Base-by-base conservation (phyloP, 2,113 vertebrate genomes). In the Gambusia holbrooki region DNA sequence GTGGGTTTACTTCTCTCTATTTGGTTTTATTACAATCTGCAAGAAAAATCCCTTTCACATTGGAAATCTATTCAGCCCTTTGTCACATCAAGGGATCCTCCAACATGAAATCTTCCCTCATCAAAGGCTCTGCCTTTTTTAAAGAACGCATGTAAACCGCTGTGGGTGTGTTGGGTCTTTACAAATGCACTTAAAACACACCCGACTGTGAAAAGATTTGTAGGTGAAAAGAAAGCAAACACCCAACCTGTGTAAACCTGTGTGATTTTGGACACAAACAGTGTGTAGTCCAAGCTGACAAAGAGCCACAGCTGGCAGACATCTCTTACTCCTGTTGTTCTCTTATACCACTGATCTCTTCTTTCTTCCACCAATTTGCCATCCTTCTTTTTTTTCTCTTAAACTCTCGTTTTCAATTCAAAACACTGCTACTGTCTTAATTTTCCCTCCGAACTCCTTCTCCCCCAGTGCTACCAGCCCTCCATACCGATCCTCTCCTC, bases 281-380 rank as follows among this genome's bases (percentile, higher is more conserved):
- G 73, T 73, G 81, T 85, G 69, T 77, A 87, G 84, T 87, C 77
- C 80, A 83, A 74, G 86, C 69, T 76, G 87, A 85, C 28, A 62
- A 51, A 76, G 35, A 74, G 71, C 74, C 7, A 64, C 66, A 74
- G 79, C 82, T 77, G 32, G 78, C 70, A 80, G 40, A 61, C 58
- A 19, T 71, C 73, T 86, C 17, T 60, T 77, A 72, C 71, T 48
- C 51, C 45, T 78, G 77, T 68, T 62, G 63, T 58, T 48, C 45
- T 84, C 68, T 73, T 29, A 28, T 68, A 63, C 74, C 29, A 51
- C 48, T 74, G 22, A 78, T 58, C 66, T 79, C 28, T 30, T 79
- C 60, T 71, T 45, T 66, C 11, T 69, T 33, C 19, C 19, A 32
- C 35, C 71, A 17, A 61, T 40, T 48, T 51, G 15, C 45, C n/a